Evolutionary conservation across 2,797 vertebrate genomes (phyloP), one percentile per base, ranked within the genome.

Genomic region (Leuciscus waleckii): DNA sequence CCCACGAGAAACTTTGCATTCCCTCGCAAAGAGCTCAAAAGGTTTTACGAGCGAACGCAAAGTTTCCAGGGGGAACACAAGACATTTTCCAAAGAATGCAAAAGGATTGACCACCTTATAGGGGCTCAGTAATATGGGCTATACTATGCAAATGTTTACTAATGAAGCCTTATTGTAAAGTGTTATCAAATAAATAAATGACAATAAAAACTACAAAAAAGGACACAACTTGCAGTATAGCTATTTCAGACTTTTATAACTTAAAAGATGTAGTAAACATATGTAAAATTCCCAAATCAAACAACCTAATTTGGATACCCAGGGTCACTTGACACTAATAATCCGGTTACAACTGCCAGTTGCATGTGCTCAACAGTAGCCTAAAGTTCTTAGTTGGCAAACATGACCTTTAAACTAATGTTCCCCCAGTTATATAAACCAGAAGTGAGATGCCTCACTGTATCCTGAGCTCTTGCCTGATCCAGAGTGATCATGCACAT

Each of bases 401-500:
- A 90, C 85, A 88, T 84, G 86, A 86, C 83, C 81, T 86, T 90
- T 90, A 84, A 82, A 88, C 87, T 43, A 68, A 80, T 86, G 69
- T 54, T 19, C 2, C 65, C 49, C 65, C 84, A 87, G 85, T 84
- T 90, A 90, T 88, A 90, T 83, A 88, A 54, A 82, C 49, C n/a
- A 82, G 65, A 46, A 82, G 51, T 17, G 78, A 80, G 58, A 75
- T 69, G 56, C 80, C 83, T 39, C 43, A 14, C 8, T 74, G 43
- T 85, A 51, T 77, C 26, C 65, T 79, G 49, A 73, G 68, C 78
- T 37, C 23, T 54, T n/a, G 56, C 73, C 56, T 82, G 63, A 70
- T 67, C n/a, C 61, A 35, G 71, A 51, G 10, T 76, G 75, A 86
- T 17, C 81, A 90, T 90, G 89, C 35, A 79, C 37, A 82, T 78